Evolutionary conservation across 2,888 invertebrate genomes (phyloP).

Genomic region (Amphiduros pacificus): DNA sequence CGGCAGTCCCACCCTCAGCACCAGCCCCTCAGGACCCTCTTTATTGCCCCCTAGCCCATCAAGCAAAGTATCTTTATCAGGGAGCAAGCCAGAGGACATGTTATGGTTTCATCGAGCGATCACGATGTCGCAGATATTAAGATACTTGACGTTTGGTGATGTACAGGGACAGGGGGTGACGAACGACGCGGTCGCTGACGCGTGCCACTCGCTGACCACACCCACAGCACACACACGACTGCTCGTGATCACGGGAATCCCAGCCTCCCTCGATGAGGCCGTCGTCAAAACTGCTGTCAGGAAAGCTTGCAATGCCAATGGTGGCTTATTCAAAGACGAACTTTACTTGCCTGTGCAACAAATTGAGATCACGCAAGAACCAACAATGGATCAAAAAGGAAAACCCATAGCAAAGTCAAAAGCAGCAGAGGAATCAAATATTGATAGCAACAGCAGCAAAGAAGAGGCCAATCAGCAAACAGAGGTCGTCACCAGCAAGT

Average conservation of each 20-base stretch:
- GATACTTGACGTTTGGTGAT: constrained; percentile 46
- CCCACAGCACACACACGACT: constrained; percentile 48
- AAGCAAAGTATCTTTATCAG: constrained; percentile 20
- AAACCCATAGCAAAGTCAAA: neutral
- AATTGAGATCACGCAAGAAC: neutral
- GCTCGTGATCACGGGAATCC: constrained; percentile 51
- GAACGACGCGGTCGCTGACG: constrained; percentile 47
- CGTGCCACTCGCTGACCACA: constrained; percentile 37
- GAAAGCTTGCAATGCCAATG: constrained; percentile 43
- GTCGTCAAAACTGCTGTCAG: constrained; percentile 40
- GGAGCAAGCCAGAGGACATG: constrained; percentile 45
- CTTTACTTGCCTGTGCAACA: constrained; percentile 45
- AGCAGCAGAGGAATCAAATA: neutral
- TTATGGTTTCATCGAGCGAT: constrained; percentile 53
- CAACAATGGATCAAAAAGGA: neutral
- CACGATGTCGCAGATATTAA: constrained; percentile 52
- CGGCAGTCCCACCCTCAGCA: neutral
- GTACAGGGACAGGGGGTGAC: constrained; percentile 42
- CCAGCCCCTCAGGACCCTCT: constrained; percentile 5
- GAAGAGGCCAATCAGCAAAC: neutral
- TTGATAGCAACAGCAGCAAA: no score
- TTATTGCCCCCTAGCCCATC: constrained; percentile 14
- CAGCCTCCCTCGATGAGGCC: constrained; percentile 37
- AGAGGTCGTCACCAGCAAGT: neutral
- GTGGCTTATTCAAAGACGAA: constrained; percentile 51